A percentile compares a stretch with the other conserved stretches of the same genome.
Conservation (phyloP, 2,113 vertebrate genomes). For the Nansenia antarctica region DNA sequence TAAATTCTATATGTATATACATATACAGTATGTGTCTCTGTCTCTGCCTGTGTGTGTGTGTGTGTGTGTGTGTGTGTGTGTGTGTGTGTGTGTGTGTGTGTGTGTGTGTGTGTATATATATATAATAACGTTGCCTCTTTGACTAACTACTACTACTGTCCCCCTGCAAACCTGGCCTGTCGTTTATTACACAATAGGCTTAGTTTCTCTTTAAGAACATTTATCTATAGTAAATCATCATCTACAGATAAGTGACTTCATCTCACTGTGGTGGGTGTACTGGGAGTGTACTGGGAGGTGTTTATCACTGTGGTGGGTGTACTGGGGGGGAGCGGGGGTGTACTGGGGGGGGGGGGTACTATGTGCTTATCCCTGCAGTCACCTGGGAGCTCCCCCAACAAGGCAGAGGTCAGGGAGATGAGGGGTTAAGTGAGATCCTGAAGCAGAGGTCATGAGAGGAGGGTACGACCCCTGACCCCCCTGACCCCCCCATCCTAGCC, state of each 20-base stretch:
- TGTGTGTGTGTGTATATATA: not conserved
- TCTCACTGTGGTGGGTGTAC: not conserved
- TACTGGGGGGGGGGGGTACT: no score
- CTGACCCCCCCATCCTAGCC: slow-evolving; percentile 11
- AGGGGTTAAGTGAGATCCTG: slow-evolving; percentile 72
- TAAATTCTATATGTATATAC: no score
- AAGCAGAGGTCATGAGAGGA: slow-evolving; percentile 57
- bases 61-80: slow-evolving; percentile 2
- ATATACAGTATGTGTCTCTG: no score
- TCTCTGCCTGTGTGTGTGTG: not conserved
- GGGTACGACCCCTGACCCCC: slow-evolving; percentile 60
- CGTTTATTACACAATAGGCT: not conserved
- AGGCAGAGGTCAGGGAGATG: slow-evolving; percentile 57
- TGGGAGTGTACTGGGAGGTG: not conserved
- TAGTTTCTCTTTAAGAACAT: not conserved
- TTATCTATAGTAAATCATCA: not conserved
- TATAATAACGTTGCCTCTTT: not conserved
- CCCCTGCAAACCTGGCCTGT: not conserved
- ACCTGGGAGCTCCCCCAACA: slow-evolving; percentile 42
- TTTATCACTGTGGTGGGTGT: not conserved
- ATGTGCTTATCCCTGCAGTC: slow-evolving; percentile 6
- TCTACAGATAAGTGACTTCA: no score
- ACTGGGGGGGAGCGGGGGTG: not conserved
- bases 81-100: not conserved
- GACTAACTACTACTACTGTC: not conserved